Evolutionary conservation across 2,113 vertebrate genomes (phyloP).

Genomic region (Cisticola juncidis): DNA sequence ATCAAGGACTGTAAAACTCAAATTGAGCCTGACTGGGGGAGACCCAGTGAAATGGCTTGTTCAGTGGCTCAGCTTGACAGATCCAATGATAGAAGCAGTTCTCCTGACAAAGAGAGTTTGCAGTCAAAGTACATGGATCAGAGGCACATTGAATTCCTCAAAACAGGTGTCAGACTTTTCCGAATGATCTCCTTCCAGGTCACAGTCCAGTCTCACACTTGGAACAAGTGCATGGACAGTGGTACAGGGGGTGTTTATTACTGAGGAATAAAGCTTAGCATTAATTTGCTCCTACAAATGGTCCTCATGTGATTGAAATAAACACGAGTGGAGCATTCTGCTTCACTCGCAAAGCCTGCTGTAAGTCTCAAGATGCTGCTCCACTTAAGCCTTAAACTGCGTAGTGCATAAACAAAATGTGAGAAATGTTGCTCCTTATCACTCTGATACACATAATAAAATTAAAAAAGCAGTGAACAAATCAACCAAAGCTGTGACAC

Average conservation of each 20-base stretch:
- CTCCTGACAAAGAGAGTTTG: conserved; percentile 3
- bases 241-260: neutral
- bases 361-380: neutral
- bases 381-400: neutral
- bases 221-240: neutral
- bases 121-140: neutral
- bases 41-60: neutral
- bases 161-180: neutral
- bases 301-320: neutral
- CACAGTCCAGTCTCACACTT: neutral
- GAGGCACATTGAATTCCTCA: neutral
- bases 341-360: neutral
- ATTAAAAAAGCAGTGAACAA: neutral
- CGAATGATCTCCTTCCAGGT: neutral
- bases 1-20: conserved; percentile 53
- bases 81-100: conserved; percentile 3
- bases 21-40: conserved; percentile 46
- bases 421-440: neutral
- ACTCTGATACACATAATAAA: neutral
- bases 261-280: neutral
- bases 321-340: neutral
- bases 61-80: conserved; percentile 10
- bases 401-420: neutral
- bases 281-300: neutral
- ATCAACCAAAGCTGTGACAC: neutral